These are phyloP conservation scores for Unio pictorum DNA, from an alignment of 2,888 invertebrate species.

Conservation along the genomic window DNA sequence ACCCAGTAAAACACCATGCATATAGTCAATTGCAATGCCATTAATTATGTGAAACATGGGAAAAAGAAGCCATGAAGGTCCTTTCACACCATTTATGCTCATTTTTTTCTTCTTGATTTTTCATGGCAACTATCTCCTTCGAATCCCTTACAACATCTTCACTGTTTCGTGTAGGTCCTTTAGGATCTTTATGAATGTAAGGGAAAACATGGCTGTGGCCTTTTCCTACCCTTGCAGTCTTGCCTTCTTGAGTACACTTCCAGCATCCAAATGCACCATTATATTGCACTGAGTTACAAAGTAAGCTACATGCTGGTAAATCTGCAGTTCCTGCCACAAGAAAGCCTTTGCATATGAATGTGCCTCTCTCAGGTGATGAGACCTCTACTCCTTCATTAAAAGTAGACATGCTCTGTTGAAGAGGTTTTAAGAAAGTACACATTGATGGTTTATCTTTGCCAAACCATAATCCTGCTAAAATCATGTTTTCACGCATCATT, in stretches of 20 bases:
- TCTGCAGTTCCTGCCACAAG: constrained; percentile 12
- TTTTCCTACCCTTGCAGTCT: constrained; percentile 11
- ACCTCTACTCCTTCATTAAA: constrained; percentile 3
- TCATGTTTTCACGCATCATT: constrained; percentile 18
- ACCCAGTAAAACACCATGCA: constrained; percentile 19
- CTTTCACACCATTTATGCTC: constrained; percentile 10
- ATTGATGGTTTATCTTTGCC: background rate
- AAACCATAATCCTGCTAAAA: constrained; percentile 14
- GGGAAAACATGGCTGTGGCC: constrained; percentile 10
- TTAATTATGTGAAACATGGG: no score
- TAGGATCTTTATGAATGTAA: constrained; percentile 1
- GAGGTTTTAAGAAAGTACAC: constrained; percentile 9
- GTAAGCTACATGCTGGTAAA: constrained; percentile 12
- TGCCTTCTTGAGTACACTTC: constrained; percentile 13
- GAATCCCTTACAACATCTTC: constrained; percentile 1
- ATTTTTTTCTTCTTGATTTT: no score
- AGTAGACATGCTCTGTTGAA: background rate
- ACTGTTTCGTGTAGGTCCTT: constrained; percentile 8
- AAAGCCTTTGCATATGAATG: constrained; percentile 6
- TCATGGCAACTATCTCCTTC: background rate
- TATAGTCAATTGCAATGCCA: constrained; percentile 17
- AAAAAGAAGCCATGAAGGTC: no score
- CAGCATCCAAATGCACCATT: constrained; percentile 16
- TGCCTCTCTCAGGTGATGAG: constrained; percentile 3
- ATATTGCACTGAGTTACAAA: constrained; percentile 12